Evolutionary conservation across 2,888 invertebrate species (phyloP).

Genomic region (Rhimphoctona megacephalus): DNA sequence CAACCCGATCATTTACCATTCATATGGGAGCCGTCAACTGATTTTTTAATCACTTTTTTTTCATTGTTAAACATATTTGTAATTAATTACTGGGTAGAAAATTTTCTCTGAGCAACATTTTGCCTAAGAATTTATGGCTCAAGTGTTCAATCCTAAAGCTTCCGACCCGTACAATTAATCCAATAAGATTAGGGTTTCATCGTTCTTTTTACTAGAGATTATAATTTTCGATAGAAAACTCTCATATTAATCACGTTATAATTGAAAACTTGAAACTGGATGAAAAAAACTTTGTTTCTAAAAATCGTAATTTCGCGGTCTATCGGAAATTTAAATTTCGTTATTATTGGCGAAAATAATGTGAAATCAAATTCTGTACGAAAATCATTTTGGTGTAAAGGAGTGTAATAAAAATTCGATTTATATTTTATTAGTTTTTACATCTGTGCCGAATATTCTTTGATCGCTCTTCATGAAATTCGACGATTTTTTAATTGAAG

Average conservation of each 20-base stretch:
- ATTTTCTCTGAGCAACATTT: neutral
- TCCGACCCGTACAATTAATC: neutral
- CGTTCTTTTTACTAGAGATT: constrained; percentile 1
- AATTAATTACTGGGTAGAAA: neutral
- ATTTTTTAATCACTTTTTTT: neutral
- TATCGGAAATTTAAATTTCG: neutral
- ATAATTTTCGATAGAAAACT: neutral
- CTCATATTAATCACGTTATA: constrained; percentile 1
- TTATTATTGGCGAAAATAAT: neutral
- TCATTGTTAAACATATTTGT: neutral
- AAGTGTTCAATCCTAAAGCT: neutral
- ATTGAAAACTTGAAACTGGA: neutral
- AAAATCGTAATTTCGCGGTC: neutral
- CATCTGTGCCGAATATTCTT: neutral
- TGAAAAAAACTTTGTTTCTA: neutral
- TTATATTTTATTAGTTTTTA: neutral
- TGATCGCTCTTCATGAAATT: neutral
- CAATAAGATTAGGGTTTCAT: neutral
- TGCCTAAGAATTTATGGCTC: neutral
- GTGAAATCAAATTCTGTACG: neutral
- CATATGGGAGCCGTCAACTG: neutral
- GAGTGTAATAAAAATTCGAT: neutral
- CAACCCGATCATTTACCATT: neutral
- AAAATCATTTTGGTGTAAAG: neutral
- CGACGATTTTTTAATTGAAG: neutral